Percentiles rank a stretch among this genome's conserved stretches.
These are phyloP conservation scores for Adelosebastes latens DNA, from an alignment of 2,797 vertebrate species.

Conservation along the genomic window DNA sequence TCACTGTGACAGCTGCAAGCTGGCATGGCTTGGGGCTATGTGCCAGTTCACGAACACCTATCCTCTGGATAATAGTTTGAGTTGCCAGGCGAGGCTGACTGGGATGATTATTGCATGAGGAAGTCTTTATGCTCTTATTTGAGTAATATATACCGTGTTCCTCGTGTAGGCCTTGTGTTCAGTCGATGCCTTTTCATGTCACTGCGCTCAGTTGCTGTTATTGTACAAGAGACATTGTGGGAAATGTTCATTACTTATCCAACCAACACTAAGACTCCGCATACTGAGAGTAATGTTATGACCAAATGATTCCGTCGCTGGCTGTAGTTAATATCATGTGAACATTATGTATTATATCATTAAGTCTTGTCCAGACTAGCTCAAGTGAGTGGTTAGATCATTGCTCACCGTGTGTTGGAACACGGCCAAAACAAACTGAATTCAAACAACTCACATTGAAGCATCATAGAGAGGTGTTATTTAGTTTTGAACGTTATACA, in stretches of 20 bases:
- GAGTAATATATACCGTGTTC: background rate
- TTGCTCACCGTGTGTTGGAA: background rate
- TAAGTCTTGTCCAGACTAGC: too few species aligned
- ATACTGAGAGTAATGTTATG: too few species aligned
- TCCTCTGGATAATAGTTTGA: slow-evolving; percentile 23
- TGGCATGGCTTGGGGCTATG: slow-evolving; percentile 16
- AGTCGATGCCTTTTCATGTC: background rate
- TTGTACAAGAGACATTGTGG: background rate
- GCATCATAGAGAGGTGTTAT: background rate
- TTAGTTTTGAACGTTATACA: background rate
- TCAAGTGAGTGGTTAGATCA: background rate
- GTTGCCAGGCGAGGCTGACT: background rate
- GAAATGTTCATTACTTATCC: background rate
- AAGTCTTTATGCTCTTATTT: slow-evolving; percentile 2
- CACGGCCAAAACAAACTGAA: background rate
- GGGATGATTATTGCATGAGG: background rate
- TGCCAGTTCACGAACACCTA: background rate
- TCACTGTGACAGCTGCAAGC: slow-evolving; percentile 20
- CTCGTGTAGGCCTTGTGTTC: too few species aligned
- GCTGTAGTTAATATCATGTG: background rate
- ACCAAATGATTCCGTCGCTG: background rate
- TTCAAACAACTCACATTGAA: background rate
- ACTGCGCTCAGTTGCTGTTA: background rate
- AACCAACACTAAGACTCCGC: background rate
- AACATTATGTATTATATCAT: too few species aligned